Evolutionary conservation across 2,888 invertebrate genomes (phyloP), one percentile per base, ranked within the genome.

Genomic region (Napeogenes inachia): DNA sequence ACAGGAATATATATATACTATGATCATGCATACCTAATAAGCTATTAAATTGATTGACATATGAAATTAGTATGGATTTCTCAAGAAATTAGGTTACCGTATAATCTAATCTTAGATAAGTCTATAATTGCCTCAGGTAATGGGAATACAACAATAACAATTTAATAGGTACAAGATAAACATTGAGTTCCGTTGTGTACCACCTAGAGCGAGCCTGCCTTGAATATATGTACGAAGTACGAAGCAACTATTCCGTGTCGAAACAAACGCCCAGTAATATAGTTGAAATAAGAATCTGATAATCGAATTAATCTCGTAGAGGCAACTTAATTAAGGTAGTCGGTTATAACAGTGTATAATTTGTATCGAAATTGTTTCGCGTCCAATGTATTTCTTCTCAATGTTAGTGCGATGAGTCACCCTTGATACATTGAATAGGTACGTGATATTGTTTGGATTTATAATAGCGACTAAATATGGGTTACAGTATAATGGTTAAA

Each of bases 321-420:
- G 82, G 85, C 84, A 84, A 86, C 81, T 84, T 87, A 86, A 89
- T 88, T 85, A 86, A 78, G 79, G 79, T 85, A 77, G 79, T 83
- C 78, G 79, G 74, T 81, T 71, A 77, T 80, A 85, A 79, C 82
- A 86, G 82, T 77, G 79, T 89, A 85, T 89, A 89, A 89, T 89
- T 88, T 89, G 86, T 78, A 86, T 88, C 84, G 82, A 84, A 87
- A 87, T 85, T 81, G 86, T 87, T 87, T 83, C 77, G 81, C 81
- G 81, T 81, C 77, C 81, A 79, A 85, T 85, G 82, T 84, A 81
- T 80, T 84, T 82, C 72, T 50, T 50, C 30, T 12, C 30, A 30
- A 12, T 50, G 83, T 85, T 82, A 79, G 78, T 75, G 75, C 67
- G 70, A 76, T 85, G 84, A 84, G 78, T 84, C 84, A 77, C 71